Evolutionary conservation across 1,140 invertebrate genomes (phyloP).

Genomic region (Tetramorium simillimum): DNA sequence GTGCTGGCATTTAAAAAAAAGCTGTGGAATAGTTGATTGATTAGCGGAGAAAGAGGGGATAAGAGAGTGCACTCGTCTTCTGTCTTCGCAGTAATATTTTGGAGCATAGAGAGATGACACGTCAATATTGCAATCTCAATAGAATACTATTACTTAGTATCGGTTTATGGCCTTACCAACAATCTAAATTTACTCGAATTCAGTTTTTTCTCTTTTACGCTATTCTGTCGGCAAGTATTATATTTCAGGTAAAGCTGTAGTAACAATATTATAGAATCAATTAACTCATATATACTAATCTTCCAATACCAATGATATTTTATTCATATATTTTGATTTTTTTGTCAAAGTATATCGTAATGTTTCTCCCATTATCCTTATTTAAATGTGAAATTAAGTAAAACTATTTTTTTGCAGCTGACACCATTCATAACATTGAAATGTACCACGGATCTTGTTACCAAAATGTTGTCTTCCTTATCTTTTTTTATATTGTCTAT

Average conservation of each 20-base stretch:
- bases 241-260: slow-evolving; percentile 5
- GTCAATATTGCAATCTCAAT: not conserved
- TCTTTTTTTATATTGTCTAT: not conserved
- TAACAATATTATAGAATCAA: too few species aligned
- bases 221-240: not conserved
- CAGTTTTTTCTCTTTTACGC: not conserved
- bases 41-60: too few species aligned
- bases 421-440: too few species aligned
- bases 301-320: not conserved
- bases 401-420: too few species aligned
- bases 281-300: too few species aligned
- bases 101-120: not conserved
- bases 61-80: not conserved
- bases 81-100: not conserved
- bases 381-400: too few species aligned
- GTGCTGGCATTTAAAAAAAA: not conserved
- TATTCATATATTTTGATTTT: too few species aligned
- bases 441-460: not conserved
- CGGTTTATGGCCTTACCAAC: not conserved
- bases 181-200: not conserved
- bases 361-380: too few species aligned
- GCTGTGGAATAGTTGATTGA: not conserved
- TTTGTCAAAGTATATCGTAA: too few species aligned
- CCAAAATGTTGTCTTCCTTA: not conserved
- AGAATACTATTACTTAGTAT: not conserved